Evolutionary conservation across 2,113 vertebrate genomes (phyloP).

Genomic region (Aldabrachelys gigantea): DNA sequence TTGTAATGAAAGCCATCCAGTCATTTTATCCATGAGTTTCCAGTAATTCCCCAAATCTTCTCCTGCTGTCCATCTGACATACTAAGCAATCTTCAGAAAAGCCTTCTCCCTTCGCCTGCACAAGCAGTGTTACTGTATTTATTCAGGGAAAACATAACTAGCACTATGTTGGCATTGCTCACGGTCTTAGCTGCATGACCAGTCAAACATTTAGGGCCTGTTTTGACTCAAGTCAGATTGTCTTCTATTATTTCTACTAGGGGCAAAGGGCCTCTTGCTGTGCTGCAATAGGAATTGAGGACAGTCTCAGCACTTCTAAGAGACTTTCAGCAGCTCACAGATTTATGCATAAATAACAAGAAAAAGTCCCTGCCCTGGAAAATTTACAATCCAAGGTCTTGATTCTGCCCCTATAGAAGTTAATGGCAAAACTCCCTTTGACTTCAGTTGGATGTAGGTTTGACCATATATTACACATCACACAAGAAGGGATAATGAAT

Average conservation of each 20-base stretch:
- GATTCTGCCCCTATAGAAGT: background rate
- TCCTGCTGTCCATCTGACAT: background rate
- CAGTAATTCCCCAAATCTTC: background rate
- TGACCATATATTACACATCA: background rate
- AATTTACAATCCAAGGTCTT: background rate
- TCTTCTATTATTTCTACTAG: background rate
- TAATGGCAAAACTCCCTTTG: no score
- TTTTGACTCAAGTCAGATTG: background rate
- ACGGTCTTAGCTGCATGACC: background rate
- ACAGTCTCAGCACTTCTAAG: background rate
- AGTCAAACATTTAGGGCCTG: background rate
- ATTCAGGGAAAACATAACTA: background rate
- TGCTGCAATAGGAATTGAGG: accelerated
- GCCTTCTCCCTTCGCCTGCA: background rate
- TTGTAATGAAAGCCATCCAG: background rate
- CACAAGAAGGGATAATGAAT: background rate
- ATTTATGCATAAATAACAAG: background rate
- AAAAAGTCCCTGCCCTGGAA: no score
- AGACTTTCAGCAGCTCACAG: no score
- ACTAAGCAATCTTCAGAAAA: background rate
- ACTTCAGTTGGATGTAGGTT: no score
- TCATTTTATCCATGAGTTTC: background rate
- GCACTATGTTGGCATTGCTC: background rate
- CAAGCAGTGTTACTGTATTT: background rate
- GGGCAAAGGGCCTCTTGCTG: background rate